A percentile compares a stretch with the other conserved stretches of the same genome.
These are phyloP conservation scores for Lumbricus terrestris DNA, from an alignment of 2,888 invertebrate genomes.

Conservation along the genomic window DNA sequence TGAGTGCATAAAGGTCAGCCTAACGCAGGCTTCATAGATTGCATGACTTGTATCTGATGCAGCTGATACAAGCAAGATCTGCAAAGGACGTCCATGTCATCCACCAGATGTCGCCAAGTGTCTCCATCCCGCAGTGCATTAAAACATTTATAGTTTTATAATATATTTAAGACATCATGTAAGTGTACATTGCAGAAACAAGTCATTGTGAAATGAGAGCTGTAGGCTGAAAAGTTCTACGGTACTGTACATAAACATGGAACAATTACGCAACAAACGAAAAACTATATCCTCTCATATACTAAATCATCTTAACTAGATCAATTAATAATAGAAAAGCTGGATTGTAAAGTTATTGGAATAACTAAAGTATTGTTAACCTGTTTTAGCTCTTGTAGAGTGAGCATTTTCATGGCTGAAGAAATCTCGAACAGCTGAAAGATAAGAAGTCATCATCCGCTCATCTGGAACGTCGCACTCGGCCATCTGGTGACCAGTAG, in stretches of 20 bases:
- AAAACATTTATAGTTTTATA: too few species aligned
- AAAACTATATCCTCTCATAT: not conserved
- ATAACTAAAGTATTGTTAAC: not conserved
- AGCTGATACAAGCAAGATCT: too few species aligned
- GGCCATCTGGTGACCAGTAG: constrained; percentile 4
- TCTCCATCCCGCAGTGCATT: not conserved
- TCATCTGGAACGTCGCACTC: not conserved
- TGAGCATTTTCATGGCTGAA: not conserved
- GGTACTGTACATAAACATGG: not conserved
- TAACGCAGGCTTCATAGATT: too few species aligned
- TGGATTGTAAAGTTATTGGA: not conserved
- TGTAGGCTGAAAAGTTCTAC: not conserved
- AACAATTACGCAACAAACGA: not conserved
- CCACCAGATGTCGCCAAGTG: too few species aligned
- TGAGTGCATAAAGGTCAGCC: too few species aligned
- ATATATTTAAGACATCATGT: too few species aligned
- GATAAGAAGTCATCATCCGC: not conserved
- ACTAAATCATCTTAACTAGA: not conserved
- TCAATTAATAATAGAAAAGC: not conserved
- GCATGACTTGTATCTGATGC: too few species aligned
- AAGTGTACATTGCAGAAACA: too few species aligned
- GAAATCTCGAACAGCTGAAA: not conserved
- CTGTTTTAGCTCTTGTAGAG: not conserved
- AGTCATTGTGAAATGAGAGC: too few species aligned
- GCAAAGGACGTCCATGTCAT: too few species aligned